Base-by-base conservation (phyloP, 2,888 invertebrate species). In the Sthenelais limicola region DNA sequence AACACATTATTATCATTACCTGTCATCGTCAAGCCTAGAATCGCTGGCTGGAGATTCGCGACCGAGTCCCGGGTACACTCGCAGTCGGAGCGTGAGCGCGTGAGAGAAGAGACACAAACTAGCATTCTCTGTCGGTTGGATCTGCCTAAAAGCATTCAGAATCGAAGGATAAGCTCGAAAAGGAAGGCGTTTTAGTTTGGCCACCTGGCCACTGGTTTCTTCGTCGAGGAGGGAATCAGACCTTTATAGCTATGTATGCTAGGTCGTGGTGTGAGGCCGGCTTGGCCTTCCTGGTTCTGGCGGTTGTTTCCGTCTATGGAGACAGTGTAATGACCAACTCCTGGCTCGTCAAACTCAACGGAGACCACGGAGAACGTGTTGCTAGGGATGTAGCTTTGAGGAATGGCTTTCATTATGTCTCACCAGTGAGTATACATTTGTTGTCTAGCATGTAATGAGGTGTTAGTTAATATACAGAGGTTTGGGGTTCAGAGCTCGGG, bases 401-500 rank as follows among this genome's bases (percentile, higher is more conserved):
- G 84, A 94, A 96, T 88, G 98, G 98, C 85, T 98, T 98, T 90
- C 92, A 94, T 86, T 97, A 94, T 89, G 91, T 96, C 81, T 96
- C 97, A 87, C 92, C 96, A 92, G 98, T 98, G 89, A 93, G 95
- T 24, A 68, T 68, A 15, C 28, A 5, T 68, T 15, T 21, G 15
- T n/a, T 15, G 32, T 21, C 12, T 66, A 35, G n/a, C 18, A 9
- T n/a, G 9, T 56, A 26, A 30, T 24, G 26, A 28, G n/a, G 18
- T 28, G 7, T 7, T 28, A 24, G 26, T 56, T 52, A 52, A 12
- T 52, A 9, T 18, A 21, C n/a, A n/a, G n/a, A n/a, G n/a, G n/a
- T n/a, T n/a, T n/a, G n/a, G n/a, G n/a, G n/a, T n/a, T n/a, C n/a
- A n/a, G n/a, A n/a, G n/a, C n/a, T n/a, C n/a, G n/a, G n/a, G n/a